Percentiles rank a stretch among this genome's conserved stretches.
These are phyloP conservation scores for Bombycilla garrulus DNA, from an alignment of 2,113 vertebrate genomes.

Conservation along the genomic window DNA sequence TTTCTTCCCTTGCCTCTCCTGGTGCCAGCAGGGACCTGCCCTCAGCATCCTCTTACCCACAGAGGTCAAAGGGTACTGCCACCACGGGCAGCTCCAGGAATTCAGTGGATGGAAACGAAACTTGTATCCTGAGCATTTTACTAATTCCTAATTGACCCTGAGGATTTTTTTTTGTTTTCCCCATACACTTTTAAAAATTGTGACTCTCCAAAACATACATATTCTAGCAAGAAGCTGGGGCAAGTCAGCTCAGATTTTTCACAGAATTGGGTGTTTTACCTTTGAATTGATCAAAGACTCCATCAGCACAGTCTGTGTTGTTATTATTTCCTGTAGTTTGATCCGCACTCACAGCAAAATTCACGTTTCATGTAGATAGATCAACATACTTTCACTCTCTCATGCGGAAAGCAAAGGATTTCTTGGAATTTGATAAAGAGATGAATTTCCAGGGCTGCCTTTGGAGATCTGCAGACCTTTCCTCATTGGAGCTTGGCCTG, in stretches of 20 bases:
- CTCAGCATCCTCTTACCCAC: background rate
- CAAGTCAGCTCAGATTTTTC: background rate
- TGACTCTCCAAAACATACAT: background rate
- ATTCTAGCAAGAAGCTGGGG: background rate
- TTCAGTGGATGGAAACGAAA: background rate
- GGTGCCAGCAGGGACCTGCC: background rate
- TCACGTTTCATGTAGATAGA: background rate
- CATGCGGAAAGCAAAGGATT: background rate
- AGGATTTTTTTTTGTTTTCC: background rate
- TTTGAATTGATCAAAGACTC: background rate
- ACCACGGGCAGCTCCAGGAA: background rate
- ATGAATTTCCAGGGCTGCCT: background rate
- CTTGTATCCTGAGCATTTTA: background rate
- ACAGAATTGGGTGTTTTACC: background rate
- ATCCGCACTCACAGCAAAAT: background rate
- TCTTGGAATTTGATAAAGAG: background rate
- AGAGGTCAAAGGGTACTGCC: rapidly evolving
- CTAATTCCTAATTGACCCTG: background rate
- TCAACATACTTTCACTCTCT: background rate
- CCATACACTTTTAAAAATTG: background rate
- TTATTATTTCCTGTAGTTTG: background rate
- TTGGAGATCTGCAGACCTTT: background rate
- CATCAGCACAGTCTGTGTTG: background rate
- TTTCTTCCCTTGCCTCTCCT: background rate
- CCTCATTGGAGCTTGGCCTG: background rate